Base-by-base conservation (phyloP, 2,888 invertebrate genomes). In the Oxytorus armatus region DNA sequence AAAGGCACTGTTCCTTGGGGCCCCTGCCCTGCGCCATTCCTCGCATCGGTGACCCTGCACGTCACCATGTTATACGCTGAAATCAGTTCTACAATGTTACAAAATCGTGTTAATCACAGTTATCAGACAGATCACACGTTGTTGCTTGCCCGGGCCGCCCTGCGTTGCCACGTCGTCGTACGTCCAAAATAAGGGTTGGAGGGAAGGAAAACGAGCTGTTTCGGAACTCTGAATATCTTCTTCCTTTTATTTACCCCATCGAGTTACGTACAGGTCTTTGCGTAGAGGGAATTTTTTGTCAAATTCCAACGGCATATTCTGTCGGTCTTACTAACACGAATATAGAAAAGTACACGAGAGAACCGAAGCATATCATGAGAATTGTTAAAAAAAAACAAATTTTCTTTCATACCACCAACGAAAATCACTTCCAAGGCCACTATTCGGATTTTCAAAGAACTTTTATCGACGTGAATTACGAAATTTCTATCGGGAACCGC, bases 31-130 rank as follows among this genome's bases (percentile, higher is more conserved):
- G 93, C 93, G 94, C 97, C 97, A 93, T 97, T 97, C 93, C 98
- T 96, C 90, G 97, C 95, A 93, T 98, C 98, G 89, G 97, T 97
- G 92, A 98, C 96, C 92, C 98, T 96, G 95, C 98, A 98, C 93
- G 98, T 97, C 95, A 98, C 98, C 98, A 98, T 97, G 95, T 97
- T 98, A 95, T 98, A 98, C 94, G 97, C 98, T 98, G 96, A 93
- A 96, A 96, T 93, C 95, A 92, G 90, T 92, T 92, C 92, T 92
- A 90, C 79, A 92, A 91, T 89, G 87, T 90, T 89, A 90, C 85
- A 89, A 91, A 88, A 89, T 83, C 85, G 82, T 86, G 86, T 90
- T 90, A 90, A 89, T 79, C 21, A 82, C 49, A 66, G 80, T 84
- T 61, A 57, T 75, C 75, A n/a, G 83, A 83, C 85, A 79, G 75